These are phyloP conservation scores for Polyergus mexicanus DNA, from an alignment of 1,140 invertebrate genomes.

Conservation along the genomic window DNA sequence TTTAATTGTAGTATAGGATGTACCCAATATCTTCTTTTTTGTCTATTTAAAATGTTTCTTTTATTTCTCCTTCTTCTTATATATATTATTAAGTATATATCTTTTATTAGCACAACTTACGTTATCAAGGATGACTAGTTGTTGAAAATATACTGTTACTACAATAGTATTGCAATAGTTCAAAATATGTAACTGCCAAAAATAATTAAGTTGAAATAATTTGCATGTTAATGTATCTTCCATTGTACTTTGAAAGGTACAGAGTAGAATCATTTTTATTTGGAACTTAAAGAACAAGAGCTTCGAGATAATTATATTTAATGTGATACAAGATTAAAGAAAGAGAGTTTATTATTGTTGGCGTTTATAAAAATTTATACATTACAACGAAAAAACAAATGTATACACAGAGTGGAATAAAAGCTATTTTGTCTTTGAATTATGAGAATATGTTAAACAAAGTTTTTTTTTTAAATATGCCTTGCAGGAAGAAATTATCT, in stretches of 20 bases:
- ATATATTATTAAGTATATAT: too few species aligned
- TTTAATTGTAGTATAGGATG: too few species aligned
- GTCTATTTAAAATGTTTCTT: too few species aligned
- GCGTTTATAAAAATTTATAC: background rate
- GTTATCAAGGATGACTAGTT: slow-evolving; percentile 39
- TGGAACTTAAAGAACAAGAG: background rate
- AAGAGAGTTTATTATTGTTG: background rate
- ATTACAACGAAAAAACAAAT: background rate
- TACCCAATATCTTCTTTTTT: too few species aligned
- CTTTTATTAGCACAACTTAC: background rate
- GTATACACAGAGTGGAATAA: slow-evolving; percentile 23
- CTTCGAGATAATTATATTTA: slow-evolving; percentile 17
- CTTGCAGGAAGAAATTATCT: too few species aligned
- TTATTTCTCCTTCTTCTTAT: too few species aligned
- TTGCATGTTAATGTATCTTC: slow-evolving; percentile 35
- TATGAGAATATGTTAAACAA: background rate
- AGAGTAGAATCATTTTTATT: slow-evolving; percentile 5
- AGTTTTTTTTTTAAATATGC: too few species aligned
- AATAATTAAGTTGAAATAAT: slow-evolving; percentile 50
- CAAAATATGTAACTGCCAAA: slow-evolving; percentile 51
- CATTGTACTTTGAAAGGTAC: slow-evolving; percentile 1
- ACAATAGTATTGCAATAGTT: slow-evolving; percentile 28
- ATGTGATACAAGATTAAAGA: slow-evolving; percentile 1
- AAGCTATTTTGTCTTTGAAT: slow-evolving; percentile 39
- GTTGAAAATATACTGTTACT: slow-evolving; percentile 5